Percentiles rank a stretch among this genome's conserved stretches.
Evolutionary conservation across 2,797 vertebrate genomes (phyloP).

Genomic region (Spinus olivaceus): DNA sequence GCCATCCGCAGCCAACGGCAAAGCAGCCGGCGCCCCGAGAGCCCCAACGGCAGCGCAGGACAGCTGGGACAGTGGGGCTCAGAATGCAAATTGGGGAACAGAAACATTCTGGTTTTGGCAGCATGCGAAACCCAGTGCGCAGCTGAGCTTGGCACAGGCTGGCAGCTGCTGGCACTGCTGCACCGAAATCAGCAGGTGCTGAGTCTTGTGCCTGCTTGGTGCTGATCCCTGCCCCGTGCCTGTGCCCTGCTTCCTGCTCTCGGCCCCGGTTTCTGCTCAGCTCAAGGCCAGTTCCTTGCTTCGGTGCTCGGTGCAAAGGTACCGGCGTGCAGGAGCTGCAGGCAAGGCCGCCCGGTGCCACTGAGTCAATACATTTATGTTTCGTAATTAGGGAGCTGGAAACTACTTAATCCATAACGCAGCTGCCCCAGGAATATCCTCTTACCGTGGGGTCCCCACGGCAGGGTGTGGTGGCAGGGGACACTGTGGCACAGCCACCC

Average conservation of each 20-base stretch:
- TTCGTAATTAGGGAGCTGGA: slow-evolving; percentile 33
- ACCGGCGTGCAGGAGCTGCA: background rate
- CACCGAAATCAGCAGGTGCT: slow-evolving; percentile 53
- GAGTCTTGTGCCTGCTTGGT: background rate
- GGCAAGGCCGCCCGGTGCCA: background rate
- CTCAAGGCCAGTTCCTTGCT: rapidly evolving
- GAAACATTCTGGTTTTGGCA: slow-evolving; percentile 8
- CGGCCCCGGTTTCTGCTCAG: background rate
- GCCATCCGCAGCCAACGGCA: background rate
- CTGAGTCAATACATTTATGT: background rate
- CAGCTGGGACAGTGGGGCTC: background rate
- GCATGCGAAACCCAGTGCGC: background rate
- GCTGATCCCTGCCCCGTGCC: background rate
- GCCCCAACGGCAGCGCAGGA: background rate
- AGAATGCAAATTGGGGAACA: slow-evolving; percentile 43
- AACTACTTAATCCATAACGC: background rate
- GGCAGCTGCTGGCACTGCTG: background rate
- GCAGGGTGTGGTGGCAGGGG: background rate
- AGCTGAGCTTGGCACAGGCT: background rate
- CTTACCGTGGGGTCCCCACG: background rate
- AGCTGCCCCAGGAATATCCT: slow-evolving; percentile 25
- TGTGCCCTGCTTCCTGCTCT: background rate
- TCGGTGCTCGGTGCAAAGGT: background rate
- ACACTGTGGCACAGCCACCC: rapidly evolving
- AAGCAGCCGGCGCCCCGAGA: background rate